A percentile compares a stretch with the other conserved stretches of the same genome.
phyloP scores from a whole-genome alignment of 1,140 invertebrate species.

The Battus philenor region DNA sequence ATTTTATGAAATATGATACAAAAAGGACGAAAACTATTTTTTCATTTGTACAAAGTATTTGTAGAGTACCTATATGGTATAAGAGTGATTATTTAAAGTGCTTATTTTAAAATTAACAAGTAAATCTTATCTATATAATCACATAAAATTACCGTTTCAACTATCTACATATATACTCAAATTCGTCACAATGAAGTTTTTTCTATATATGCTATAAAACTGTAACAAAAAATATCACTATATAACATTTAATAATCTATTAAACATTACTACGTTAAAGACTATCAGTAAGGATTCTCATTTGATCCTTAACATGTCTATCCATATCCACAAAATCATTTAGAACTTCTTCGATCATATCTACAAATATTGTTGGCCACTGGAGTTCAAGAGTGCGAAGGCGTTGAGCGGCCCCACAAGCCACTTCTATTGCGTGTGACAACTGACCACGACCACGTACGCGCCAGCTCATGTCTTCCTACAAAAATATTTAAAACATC shows the following conservation, averaged over 20 bases:
- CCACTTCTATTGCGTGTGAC: slow-evolving; percentile 80
- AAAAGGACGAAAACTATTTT: slow-evolving; percentile 4
- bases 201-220: slow-evolving; percentile 9
- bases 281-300: slow-evolving; percentile 54
- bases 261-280: slow-evolving; percentile 3
- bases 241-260: slow-evolving; percentile 10
- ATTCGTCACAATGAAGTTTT: slow-evolving; percentile 2
- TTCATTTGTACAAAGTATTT: neutral
- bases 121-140: slow-evolving; percentile 7
- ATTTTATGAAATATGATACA: neutral
- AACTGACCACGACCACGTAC: slow-evolving; percentile 83
- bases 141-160: no score
- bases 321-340: slow-evolving; percentile 86
- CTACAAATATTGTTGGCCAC: slow-evolving; percentile 84
- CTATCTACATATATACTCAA: slow-evolving; percentile 5
- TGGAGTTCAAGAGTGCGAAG: slow-evolving; percentile 82
- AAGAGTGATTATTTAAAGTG: neutral
- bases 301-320: slow-evolving; percentile 82
- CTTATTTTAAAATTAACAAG: slow-evolving; percentile 6
- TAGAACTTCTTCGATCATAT: slow-evolving; percentile 85
- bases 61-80: neutral
- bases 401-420: slow-evolving; percentile 84
- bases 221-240: slow-evolving; percentile 11
- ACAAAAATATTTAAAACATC: no score
- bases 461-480: slow-evolving; percentile 83